Conservation (phyloP, 2,888 invertebrate genomes). For the Pseudococcus viburni region DNA sequence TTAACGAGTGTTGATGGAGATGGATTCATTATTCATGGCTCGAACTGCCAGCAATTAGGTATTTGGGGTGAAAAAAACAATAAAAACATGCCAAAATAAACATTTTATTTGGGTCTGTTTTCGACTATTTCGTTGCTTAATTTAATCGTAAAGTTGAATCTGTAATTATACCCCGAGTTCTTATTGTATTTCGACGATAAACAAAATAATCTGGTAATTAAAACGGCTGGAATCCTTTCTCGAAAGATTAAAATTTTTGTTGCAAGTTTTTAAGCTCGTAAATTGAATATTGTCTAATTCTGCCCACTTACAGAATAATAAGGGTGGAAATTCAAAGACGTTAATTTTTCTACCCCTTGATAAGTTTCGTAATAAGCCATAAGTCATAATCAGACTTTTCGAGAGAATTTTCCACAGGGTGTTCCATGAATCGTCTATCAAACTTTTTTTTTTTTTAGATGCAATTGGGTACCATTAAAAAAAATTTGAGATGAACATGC, state of each 20-base stretch:
- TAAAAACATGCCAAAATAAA: neutral
- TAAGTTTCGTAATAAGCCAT: neutral
- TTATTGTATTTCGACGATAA: neutral
- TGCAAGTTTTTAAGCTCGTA: neutral
- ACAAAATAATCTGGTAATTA: neutral
- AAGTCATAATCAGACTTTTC: neutral
- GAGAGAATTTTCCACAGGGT: neutral
- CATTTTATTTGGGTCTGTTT: neutral
- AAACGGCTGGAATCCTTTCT: neutral
- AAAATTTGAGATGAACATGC: too few species aligned
- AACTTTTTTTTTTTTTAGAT: too few species aligned
- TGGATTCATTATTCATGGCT: neutral
- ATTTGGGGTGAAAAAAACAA: neutral
- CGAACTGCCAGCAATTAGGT: neutral
- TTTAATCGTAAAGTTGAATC: neutral
- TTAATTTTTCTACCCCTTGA: neutral
- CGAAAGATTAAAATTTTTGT: neutral
- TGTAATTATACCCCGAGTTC: neutral
- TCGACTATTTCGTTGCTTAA: neutral
- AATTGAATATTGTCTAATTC: neutral
- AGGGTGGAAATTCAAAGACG: neutral
- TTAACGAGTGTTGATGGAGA: conserved; percentile 32
- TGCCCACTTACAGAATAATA: neutral
- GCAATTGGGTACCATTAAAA: too few species aligned
- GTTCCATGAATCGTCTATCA: too few species aligned